Percentiles rank a stretch among this genome's conserved stretches.
These are phyloP conservation scores for Heteromurus nitidus DNA, from an alignment of 2,888 invertebrate species.

Conservation along the genomic window DNA sequence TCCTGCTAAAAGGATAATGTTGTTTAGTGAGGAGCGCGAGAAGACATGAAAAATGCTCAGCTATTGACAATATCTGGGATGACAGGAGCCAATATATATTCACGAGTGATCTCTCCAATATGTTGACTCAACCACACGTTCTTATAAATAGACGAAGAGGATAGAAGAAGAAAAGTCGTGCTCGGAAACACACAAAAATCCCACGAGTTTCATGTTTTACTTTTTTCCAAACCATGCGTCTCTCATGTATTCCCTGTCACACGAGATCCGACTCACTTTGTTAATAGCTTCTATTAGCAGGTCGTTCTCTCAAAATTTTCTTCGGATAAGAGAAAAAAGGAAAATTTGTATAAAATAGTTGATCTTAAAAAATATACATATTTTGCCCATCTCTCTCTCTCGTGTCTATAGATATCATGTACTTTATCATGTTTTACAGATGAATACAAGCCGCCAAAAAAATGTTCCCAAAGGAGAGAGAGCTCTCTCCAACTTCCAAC, in stretches of 20 bases:
- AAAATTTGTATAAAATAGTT: no score
- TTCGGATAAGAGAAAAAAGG: background rate
- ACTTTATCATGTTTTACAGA: background rate
- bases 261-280: background rate
- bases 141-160: constrained; percentile 35
- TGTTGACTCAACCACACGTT: constrained; percentile 29
- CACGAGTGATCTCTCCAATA: constrained; percentile 64
- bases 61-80: constrained; percentile 66
- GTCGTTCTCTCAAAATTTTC: constrained; percentile 45
- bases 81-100: constrained; percentile 62
- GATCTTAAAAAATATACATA: constrained; percentile 15
- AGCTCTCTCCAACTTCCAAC: background rate
- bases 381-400: no score
- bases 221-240: constrained; percentile 66
- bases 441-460: constrained; percentile 43
- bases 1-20: constrained; percentile 62
- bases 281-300: constrained; percentile 55
- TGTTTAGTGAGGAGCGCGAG: constrained; percentile 41
- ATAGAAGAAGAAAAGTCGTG: constrained; percentile 7
- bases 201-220: constrained; percentile 68
- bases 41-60: constrained; percentile 65
- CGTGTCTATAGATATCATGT: no score
- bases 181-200: constrained; percentile 56
- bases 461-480: background rate
- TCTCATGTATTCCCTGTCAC: constrained; percentile 65